Evolutionary conservation across 1,140 invertebrate species (phyloP).

Genomic region (Glomeris maerens): DNA sequence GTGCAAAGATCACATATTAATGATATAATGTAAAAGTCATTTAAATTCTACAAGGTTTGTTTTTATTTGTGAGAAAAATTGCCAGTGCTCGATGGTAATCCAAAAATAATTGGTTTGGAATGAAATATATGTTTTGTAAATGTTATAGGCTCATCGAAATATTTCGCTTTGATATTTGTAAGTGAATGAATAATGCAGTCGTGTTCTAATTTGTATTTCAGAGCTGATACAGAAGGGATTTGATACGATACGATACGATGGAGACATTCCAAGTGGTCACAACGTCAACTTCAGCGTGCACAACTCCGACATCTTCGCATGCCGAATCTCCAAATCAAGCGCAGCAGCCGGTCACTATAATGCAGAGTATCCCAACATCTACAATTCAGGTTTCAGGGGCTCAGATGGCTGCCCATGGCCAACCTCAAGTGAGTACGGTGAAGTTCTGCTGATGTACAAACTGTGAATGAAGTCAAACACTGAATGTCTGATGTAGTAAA

Average conservation of each 20-base stretch:
- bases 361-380: constrained; percentile 27
- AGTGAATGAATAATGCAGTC: constrained; percentile 9
- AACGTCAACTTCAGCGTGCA: neutral
- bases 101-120: neutral
- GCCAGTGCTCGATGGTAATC: no score
- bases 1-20: no score
- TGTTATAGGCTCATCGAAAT: neutral
- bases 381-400: constrained; percentile 23
- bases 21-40: no score
- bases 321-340: constrained; percentile 5
- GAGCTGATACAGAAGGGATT: neutral
- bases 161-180: neutral
- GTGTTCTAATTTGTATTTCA: neutral
- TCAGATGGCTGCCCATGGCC: constrained; percentile 14
- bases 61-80: no score
- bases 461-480: neutral
- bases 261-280: neutral
- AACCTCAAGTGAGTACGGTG: constrained; percentile 7
- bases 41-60: no score
- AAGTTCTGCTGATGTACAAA: neutral
- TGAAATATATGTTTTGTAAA: neutral
- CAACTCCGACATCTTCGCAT: constrained; percentile 6
- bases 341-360: constrained; percentile 26
- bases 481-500: neutral
- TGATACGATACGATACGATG: neutral